Evolutionary conservation across 2,113 vertebrate species (phyloP).

Genomic region (Cacatua alba): DNA sequence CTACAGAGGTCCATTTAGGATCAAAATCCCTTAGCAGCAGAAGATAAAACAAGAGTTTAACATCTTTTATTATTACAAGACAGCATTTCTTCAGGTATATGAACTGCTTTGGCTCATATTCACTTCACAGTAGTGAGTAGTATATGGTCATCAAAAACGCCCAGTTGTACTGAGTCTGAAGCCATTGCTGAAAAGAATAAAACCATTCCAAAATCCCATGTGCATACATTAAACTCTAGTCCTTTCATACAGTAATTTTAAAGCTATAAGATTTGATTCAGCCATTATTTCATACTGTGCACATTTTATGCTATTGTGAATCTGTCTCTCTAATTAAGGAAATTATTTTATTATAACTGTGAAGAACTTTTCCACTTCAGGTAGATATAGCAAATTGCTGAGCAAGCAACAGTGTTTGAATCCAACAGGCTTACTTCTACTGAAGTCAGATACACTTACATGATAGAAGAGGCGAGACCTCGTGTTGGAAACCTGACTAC

Average conservation of each 20-base stretch:
- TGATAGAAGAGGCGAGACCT: not conserved
- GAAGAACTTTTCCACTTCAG: not conserved
- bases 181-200: not conserved
- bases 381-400: not conserved
- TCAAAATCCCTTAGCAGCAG: not conserved
- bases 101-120: not conserved
- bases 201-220: not conserved
- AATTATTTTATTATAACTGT: not conserved
- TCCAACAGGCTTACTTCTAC: not conserved
- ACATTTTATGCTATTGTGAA: not conserved
- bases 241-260: not conserved
- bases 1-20: not conserved
- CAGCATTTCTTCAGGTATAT: not conserved
- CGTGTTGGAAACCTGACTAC: not conserved
- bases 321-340: not conserved
- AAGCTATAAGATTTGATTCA: not conserved
- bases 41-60: not conserved
- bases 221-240: not conserved
- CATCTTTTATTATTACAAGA: not conserved
- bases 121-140: not conserved
- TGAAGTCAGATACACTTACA: not conserved
- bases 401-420: not conserved
- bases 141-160: not conserved
- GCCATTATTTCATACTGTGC: not conserved
- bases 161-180: not conserved